Evolutionary conservation across 2,113 vertebrate genomes (phyloP), one percentile per base, ranked within the genome.

Genomic region (Camelus bactrianus): DNA sequence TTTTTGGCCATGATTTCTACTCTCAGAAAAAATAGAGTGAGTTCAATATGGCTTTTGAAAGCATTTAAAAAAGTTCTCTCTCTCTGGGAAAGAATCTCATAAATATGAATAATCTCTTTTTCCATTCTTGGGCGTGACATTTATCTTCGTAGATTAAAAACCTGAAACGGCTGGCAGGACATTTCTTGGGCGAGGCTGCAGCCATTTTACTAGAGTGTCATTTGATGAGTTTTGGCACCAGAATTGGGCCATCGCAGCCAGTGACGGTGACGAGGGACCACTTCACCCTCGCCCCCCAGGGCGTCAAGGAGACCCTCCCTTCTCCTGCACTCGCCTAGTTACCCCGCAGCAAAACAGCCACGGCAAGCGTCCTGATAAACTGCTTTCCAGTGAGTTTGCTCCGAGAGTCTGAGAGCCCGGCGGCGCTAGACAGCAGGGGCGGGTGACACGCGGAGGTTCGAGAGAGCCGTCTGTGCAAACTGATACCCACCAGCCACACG

Each of bases 131-230:
- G 79, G 12, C 60, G 79, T 95, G 30, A 86, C 62, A 83, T 95
- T 95, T 87, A 19, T 88, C 80, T 96, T 97, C 77, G 70, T 81
- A 81, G 26, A 50, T 46, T 82, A 91, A 26, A 92, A 91, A 95
- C 72, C 38, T 20, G 1, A 95, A 83, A 91, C 35, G 54, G 73
- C 13, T 60, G 92, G 22, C 42, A 95, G 70, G 28, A 17, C 42
- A 20, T 72, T n/a, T 84, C 2, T 30, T 10, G 72, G 67, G 12
- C 54, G 69, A 91, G 58, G 67, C 38, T 90, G 65, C 38, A 93
- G 50, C 10, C 26, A 56, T 84, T 83, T 92, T 83, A 83, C 13
- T 52, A 92, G 77, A 83, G 69, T 54, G n/a, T 6, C 2, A 72
- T 79, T 94, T 92, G n/a, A 12, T 50, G 12, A 75, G 89, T 52